A percentile compares a stretch with the other conserved stretches of the same genome.
These are phyloP conservation scores for Piprites chloris DNA, from an alignment of 2,113 vertebrate genomes.

Conservation along the genomic window DNA sequence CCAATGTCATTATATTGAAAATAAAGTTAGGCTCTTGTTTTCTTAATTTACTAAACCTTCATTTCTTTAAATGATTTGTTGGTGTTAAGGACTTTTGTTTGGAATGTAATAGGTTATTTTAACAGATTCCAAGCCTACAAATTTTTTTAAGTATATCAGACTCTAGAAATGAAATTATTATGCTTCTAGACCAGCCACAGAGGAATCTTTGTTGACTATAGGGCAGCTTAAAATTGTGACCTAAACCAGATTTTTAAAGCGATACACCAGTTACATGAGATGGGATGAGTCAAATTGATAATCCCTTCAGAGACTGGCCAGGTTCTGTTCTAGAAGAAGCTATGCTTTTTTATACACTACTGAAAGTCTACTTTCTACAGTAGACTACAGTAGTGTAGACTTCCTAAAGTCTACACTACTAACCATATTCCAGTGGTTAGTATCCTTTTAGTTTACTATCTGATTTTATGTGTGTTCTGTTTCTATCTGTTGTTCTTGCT, in stretches of 20 bases:
- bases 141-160: not conserved
- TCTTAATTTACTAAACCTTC: not conserved
- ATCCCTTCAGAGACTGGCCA: not conserved
- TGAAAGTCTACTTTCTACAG: not conserved
- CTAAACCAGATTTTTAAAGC: not conserved
- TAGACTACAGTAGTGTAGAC: no score
- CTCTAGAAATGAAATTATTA: not conserved
- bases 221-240: not conserved
- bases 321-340: not conserved
- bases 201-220: not conserved
- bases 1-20: not conserved
- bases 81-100: not conserved
- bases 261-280: not conserved
- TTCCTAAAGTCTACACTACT: no score
- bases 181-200: not conserved
- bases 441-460: not conserved
- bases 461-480: not conserved
- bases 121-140: not conserved
- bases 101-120: not conserved
- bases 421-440: not conserved
- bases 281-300: not conserved
- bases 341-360: not conserved
- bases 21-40: not conserved
- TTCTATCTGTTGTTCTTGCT: not conserved
- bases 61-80: not conserved